Conservation (phyloP, 2,113 vertebrate genomes). For the Grus americana region DNA sequence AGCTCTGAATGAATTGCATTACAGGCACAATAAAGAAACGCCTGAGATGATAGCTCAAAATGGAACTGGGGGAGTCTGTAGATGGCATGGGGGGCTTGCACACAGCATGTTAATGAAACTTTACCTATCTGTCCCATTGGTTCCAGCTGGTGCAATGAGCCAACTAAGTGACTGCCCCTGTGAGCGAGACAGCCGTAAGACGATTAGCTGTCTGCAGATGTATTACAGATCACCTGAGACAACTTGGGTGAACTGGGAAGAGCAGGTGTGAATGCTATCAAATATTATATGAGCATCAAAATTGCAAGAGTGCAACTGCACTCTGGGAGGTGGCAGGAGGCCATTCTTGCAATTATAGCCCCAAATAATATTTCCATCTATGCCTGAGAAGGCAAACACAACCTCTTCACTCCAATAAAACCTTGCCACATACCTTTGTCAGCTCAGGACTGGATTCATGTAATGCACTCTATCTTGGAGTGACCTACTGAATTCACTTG, state of each 20-base stretch:
- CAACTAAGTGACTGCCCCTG: background rate
- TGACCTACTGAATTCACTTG: background rate
- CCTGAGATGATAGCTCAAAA: background rate
- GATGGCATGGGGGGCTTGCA: background rate
- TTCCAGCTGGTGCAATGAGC: background rate
- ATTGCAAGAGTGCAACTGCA: background rate
- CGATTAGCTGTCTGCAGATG: background rate
- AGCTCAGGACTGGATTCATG: background rate
- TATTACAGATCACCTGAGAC: background rate
- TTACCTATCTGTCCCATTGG: background rate
- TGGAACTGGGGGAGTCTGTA: background rate
- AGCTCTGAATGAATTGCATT: background rate
- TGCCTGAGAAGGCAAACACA: background rate
- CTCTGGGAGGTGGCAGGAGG: background rate
- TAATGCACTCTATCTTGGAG: background rate
- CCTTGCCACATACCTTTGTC: background rate
- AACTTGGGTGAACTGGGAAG: background rate
- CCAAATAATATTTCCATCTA: background rate
- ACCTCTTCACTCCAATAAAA: background rate
- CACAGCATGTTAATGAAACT: background rate
- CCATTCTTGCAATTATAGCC: background rate
- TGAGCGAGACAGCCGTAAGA: background rate
- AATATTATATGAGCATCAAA: background rate
- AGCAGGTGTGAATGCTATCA: background rate
- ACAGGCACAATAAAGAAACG: constrained; percentile 23